Percentiles rank a stretch among this genome's conserved stretches.
phyloP scores from a whole-genome alignment of 1,140 invertebrate species.

The Cyrtorhinus lividipennis region DNA sequence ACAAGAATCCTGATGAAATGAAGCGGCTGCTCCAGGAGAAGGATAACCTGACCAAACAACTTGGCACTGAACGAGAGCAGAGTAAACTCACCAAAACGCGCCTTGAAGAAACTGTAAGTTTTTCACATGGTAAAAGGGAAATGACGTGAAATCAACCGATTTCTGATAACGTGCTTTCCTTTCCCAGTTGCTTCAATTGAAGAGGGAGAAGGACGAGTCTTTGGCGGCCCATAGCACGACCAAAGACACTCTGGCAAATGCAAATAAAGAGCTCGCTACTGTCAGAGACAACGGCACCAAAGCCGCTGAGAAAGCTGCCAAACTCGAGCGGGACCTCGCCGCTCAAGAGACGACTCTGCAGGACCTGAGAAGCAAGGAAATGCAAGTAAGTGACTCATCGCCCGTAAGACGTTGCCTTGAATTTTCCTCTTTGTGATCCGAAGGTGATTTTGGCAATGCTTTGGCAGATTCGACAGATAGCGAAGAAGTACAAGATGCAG shows the following conservation, averaged over 20 bases:
- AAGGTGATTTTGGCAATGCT: too few species aligned
- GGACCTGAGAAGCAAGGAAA: conserved; percentile 60
- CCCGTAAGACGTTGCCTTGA: too few species aligned
- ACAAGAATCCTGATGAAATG: conserved; percentile 86
- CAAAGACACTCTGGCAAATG: conserved; percentile 38
- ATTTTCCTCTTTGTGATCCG: not conserved
- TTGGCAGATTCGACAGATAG: conserved; percentile 78
- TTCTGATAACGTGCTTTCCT: not conserved
- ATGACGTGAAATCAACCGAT: not conserved
- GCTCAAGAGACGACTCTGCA: conserved; percentile 50
- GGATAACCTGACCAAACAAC: conserved; percentile 57
- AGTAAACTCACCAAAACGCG: conserved; percentile 42
- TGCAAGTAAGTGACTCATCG: conserved; percentile 33
- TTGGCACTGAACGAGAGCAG: conserved; percentile 54
- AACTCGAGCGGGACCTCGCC: conserved; percentile 50
- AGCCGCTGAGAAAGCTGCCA: conserved; percentile 43
- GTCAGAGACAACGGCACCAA: conserved; percentile 34
- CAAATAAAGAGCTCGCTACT: conserved; percentile 35
- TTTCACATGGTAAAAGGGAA: conserved; percentile 9
- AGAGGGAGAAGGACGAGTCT: conserved; percentile 34
- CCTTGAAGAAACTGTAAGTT: conserved; percentile 49
- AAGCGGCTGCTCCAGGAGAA: conserved; percentile 68
- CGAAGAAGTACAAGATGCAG: conserved; percentile 80
- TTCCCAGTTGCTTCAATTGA: conserved; percentile 27
- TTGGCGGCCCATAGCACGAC: conserved; percentile 29